phyloP scores from a whole-genome alignment of 2,113 vertebrate species.

The Macroglossus sobrinus region DNA sequence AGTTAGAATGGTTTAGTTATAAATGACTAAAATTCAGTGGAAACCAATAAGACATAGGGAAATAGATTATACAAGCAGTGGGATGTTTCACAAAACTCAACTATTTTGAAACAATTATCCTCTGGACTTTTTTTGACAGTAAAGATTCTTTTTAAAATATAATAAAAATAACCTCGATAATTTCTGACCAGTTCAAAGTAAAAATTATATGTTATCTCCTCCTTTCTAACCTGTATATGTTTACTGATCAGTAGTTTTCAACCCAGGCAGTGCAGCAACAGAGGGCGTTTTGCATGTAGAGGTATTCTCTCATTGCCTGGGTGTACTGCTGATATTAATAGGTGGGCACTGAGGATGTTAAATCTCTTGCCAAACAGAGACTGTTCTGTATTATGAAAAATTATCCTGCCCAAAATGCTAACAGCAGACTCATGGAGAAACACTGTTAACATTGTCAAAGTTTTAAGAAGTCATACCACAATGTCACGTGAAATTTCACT shows the following conservation, averaged over 20 bases:
- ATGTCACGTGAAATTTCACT: neutral
- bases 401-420: neutral
- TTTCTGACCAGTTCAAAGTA: neutral
- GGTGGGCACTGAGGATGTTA: neutral
- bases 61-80: neutral
- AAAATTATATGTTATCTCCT: neutral
- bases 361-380: neutral
- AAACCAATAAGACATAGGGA: neutral
- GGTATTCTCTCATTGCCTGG: neutral
- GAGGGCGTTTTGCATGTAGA: neutral
- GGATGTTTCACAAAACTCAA: neutral
- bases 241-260: neutral
- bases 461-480: neutral
- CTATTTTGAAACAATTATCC: neutral
- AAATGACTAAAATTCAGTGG: neutral
- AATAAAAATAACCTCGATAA: neutral
- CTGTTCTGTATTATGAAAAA: neutral
- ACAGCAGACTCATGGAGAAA: neutral
- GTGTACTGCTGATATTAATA: neutral
- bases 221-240: neutral
- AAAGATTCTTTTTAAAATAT: neutral
- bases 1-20: neutral
- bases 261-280: accelerated
- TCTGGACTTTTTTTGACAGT: neutral
- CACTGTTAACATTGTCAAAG: neutral